phyloP scores from a whole-genome alignment of 2,113 vertebrate genomes.

The Rynchops niger region DNA sequence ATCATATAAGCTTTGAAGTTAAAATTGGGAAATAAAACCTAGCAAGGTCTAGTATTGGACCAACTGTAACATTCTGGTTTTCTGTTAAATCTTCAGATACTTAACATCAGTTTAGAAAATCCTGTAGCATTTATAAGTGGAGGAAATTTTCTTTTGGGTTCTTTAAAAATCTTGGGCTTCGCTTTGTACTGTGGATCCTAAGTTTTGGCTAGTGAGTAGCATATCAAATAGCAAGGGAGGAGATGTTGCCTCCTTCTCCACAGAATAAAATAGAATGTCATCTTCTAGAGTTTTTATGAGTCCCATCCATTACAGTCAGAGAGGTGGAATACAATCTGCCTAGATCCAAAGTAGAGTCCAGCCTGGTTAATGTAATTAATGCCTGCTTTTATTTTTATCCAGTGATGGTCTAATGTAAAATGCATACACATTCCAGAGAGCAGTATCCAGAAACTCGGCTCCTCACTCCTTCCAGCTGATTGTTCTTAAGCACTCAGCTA shows the following conservation, averaged over 20 bases:
- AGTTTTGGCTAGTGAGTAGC: not conserved
- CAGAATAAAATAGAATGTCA: not conserved
- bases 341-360: not conserved
- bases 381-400: conserved; percentile 58
- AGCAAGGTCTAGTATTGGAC: not conserved
- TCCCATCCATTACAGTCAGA: not conserved
- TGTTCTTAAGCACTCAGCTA: conserved; percentile 42
- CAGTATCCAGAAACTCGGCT: conserved; percentile 14
- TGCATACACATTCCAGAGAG: conserved; percentile 51
- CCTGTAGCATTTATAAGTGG: not conserved
- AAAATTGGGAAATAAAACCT: not conserved
- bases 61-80: not conserved
- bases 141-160: not conserved
- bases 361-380: conserved; percentile 40
- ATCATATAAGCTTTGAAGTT: not conserved
- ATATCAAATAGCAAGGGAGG: not conserved
- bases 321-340: not conserved
- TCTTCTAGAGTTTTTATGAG: not conserved
- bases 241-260: not conserved
- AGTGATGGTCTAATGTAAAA: conserved; percentile 56
- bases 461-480: conserved; percentile 48
- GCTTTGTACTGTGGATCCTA: not conserved
- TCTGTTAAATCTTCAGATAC: not conserved
- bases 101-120: not conserved
- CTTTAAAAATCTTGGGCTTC: not conserved